Evolutionary conservation across 2,113 vertebrate genomes (phyloP).

Genomic region (Oncorhynchus tshawytscha): DNA sequence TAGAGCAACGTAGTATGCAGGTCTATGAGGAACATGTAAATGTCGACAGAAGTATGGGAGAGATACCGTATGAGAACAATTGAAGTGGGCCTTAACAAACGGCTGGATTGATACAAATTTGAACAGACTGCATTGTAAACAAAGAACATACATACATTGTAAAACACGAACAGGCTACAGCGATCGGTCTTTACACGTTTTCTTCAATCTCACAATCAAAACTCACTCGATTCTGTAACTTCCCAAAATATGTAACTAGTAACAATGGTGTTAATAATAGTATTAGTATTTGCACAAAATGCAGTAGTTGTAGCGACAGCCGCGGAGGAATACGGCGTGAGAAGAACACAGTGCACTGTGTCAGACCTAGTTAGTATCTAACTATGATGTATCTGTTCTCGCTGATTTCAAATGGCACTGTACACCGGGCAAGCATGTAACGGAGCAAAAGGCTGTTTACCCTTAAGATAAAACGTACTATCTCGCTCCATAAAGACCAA

Average conservation of each 20-base stretch:
- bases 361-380: slow-evolving; percentile 18
- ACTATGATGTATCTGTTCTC: slow-evolving; percentile 49
- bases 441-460: slow-evolving; percentile 62
- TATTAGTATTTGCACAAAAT: too few species aligned
- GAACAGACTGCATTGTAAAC: too few species aligned
- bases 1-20: too few species aligned
- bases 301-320: background rate
- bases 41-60: too few species aligned
- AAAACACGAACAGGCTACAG: background rate
- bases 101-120: too few species aligned
- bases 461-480: slow-evolving; percentile 71
- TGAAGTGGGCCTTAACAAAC: too few species aligned
- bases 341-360: slow-evolving; percentile 32
- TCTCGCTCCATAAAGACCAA: slow-evolving; percentile 6
- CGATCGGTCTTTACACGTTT: background rate
- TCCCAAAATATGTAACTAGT: background rate
- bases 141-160: too few species aligned
- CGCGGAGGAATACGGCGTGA: background rate
- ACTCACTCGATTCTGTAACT: background rate
- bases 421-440: slow-evolving; percentile 51
- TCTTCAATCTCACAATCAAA: background rate
- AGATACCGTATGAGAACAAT: too few species aligned
- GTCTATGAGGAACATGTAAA: too few species aligned
- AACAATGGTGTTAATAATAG: background rate
- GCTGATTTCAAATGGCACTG: slow-evolving; percentile 58